Evolutionary conservation across 2,888 invertebrate species (phyloP).

Genomic region (Acanthacorydalis orientalis): DNA sequence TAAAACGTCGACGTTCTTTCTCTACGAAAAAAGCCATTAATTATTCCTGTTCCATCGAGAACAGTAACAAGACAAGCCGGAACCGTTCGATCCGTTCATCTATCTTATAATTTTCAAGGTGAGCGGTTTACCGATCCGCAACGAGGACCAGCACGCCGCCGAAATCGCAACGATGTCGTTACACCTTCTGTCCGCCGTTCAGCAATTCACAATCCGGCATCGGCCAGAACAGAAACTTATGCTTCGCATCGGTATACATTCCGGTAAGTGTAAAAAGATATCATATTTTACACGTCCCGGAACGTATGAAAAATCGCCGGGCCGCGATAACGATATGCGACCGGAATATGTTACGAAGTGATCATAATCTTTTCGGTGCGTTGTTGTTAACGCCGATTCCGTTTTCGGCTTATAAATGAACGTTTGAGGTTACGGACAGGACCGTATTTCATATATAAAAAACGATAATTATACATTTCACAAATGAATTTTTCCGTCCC

Average conservation of each 20-base stretch:
- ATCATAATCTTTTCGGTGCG: no score
- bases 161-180: conserved; percentile 91
- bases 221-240: conserved; percentile 68
- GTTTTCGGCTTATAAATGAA: no score
- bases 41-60: no score
- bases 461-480: no score
- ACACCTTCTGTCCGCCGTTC: conserved; percentile 64
- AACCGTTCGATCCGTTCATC: background rate
- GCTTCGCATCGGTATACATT: conserved; percentile 81
- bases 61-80: background rate
- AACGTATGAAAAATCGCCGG: background rate
- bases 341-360: no score
- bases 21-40: background rate
- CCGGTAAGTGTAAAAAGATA: conserved; percentile 33
- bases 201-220: conserved; percentile 77
- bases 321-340: no score
- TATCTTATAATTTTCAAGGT: conserved; percentile 31
- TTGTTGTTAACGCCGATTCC: no score
- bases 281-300: background rate
- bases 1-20: background rate
- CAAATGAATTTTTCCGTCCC: no score
- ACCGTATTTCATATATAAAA: no score
- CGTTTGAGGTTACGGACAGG: no score
- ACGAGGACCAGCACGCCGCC: conserved; percentile 77
- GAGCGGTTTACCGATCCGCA: conserved; percentile 75